Conservation (phyloP, 2,888 invertebrate genomes). For the Hyalella azteca region DNA sequence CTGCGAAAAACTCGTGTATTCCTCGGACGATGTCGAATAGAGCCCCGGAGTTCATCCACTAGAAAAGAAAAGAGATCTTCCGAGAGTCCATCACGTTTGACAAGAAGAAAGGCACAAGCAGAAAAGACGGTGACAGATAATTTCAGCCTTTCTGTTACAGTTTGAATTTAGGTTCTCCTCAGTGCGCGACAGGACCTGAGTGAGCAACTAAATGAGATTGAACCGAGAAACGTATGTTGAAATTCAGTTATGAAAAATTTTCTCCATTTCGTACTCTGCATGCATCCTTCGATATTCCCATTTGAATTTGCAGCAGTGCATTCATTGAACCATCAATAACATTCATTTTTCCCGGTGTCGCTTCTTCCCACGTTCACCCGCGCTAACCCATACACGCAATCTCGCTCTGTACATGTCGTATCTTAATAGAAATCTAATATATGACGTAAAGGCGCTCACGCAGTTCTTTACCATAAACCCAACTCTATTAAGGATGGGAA, state of each 20-base stretch:
- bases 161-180: too few relatives aligned
- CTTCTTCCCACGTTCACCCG: background rate
- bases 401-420: slow-evolving; percentile 20
- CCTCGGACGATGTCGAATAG: background rate
- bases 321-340: too few relatives aligned
- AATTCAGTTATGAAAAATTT: too few relatives aligned
- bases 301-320: too few relatives aligned
- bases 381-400: slow-evolving; percentile 9
- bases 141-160: too few relatives aligned
- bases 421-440: slow-evolving; percentile 37
- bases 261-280: too few relatives aligned
- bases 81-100: slow-evolving; percentile 3
- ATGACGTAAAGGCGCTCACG: slow-evolving; percentile 33
- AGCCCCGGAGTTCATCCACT: background rate
- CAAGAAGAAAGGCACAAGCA: slow-evolving; percentile 13
- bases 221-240: too few relatives aligned
- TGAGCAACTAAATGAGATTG: too few relatives aligned
- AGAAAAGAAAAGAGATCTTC: slow-evolving; percentile 22
- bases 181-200: too few relatives aligned
- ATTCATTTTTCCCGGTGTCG: background rate
- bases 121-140: background rate
- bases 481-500: slow-evolving; percentile 35
- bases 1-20: slow-evolving; percentile 23
- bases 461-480: slow-evolving; percentile 35
- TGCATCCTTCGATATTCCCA: too few relatives aligned